These are phyloP conservation scores for Antheraea mylitta DNA, from an alignment of 1,140 invertebrate genomes.

Conservation along the genomic window DNA sequence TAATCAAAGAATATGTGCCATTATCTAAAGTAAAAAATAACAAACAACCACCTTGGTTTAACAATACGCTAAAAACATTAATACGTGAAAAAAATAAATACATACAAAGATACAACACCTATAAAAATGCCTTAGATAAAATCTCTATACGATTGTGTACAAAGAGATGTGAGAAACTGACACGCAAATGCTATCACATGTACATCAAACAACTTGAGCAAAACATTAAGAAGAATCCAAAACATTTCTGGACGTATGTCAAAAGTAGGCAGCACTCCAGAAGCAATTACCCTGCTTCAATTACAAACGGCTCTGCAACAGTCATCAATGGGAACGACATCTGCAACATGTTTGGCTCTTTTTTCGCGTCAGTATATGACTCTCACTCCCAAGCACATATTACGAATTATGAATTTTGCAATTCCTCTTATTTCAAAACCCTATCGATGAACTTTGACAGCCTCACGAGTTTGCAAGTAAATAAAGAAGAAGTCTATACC, in stretches of 20 bases:
- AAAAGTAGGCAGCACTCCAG: conserved; percentile 22
- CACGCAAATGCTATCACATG: conserved; percentile 21
- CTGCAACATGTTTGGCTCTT: conserved; percentile 30
- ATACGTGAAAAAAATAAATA: conserved; percentile 24
- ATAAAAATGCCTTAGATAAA: conserved; percentile 25
- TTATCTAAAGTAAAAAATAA: conserved; percentile 12
- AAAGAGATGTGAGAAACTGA: conserved; percentile 19
- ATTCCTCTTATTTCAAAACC: background rate
- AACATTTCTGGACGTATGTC: conserved; percentile 27
- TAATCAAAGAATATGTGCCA: conserved; percentile 16
- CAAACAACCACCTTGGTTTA: conserved; percentile 27
- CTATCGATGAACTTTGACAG: background rate
- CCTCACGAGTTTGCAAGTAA: background rate
- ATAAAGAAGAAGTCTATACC: background rate
- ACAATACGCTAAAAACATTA: conserved; percentile 11
- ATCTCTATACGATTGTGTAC: conserved; percentile 17
- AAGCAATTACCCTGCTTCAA: conserved; percentile 19
- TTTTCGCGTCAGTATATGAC: conserved; percentile 25
- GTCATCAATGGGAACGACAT: conserved; percentile 19
- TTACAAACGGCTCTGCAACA: conserved; percentile 16
- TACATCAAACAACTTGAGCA: conserved; percentile 21
- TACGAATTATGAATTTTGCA: background rate
- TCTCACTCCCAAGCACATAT: background rate
- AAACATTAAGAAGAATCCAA: conserved; percentile 23
- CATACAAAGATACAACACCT: conserved; percentile 22